These are phyloP conservation scores for Valencia hispanica DNA, from an alignment of 2,797 vertebrate genomes.

Conservation along the genomic window DNA sequence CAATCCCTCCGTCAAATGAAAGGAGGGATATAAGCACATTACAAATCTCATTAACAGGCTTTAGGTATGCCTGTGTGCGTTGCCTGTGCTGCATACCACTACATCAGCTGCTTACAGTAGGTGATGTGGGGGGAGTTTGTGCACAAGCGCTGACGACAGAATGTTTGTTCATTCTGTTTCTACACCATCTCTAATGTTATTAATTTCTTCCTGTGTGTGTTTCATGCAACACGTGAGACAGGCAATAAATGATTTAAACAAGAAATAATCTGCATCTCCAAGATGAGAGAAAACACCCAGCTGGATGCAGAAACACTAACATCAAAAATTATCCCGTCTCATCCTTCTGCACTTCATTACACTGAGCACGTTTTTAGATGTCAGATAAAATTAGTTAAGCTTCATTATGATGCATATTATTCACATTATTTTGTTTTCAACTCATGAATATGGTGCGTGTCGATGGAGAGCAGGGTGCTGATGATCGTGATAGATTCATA, in stretches of 20 bases:
- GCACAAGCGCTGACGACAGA: slow-evolving; percentile 17
- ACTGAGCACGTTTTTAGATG: slow-evolving; percentile 49
- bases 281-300: slow-evolving; percentile 30
- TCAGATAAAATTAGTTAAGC: slow-evolving; percentile 62
- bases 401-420: slow-evolving; percentile 64
- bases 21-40: slow-evolving; percentile 79
- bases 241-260: slow-evolving; percentile 25
- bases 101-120: slow-evolving; percentile 52
- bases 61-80: slow-evolving; percentile 72
- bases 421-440: slow-evolving; percentile 60
- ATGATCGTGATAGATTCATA: slow-evolving; percentile 62
- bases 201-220: slow-evolving; percentile 8
- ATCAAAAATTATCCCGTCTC: slow-evolving; percentile 20
- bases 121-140: slow-evolving; percentile 25
- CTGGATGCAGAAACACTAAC: slow-evolving; percentile 27
- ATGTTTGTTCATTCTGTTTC: slow-evolving; percentile 9
- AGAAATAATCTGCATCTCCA: slow-evolving; percentile 51
- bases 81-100: slow-evolving; percentile 43
- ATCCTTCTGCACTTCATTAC: slow-evolving; percentile 33
- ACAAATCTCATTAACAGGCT: slow-evolving; percentile 84
- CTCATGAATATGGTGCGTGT: slow-evolving; percentile 49
- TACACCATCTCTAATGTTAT: slow-evolving; percentile 5
- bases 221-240: slow-evolving; percentile 8
- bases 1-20: slow-evolving; percentile 77
- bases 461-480: slow-evolving; percentile 40